Conservation (phyloP, 1,140 invertebrate genomes). For the Saccostrea echinata region DNA sequence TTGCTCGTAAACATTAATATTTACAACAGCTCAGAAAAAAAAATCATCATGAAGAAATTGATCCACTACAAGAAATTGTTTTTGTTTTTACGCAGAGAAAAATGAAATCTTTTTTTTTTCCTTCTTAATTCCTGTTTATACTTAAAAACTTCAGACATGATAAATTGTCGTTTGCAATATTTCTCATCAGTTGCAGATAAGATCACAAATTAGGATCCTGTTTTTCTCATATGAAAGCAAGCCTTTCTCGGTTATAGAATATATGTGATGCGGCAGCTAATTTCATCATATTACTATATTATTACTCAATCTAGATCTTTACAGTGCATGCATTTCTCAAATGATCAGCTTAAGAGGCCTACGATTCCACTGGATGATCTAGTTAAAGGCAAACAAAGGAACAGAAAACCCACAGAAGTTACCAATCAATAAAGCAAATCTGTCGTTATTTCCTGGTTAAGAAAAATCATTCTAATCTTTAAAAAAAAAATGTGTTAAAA, state of each 20-base stretch:
- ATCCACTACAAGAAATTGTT: not conserved
- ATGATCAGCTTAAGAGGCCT: slow-evolving; percentile 15
- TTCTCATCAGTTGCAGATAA: not conserved
- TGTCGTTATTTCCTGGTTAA: not conserved
- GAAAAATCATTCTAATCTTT: not conserved
- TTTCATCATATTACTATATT: slow-evolving; percentile 8
- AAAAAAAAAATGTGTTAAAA: not conserved
- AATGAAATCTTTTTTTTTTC: not conserved
- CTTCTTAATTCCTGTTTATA: too few relatives aligned
- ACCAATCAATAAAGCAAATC: slow-evolving; percentile 26
- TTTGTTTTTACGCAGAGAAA: too few relatives aligned
- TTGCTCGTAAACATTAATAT: not conserved
- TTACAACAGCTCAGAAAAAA: not conserved
- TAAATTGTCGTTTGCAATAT: not conserved
- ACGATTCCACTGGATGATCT: slow-evolving; percentile 20
- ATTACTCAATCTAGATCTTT: slow-evolving; percentile 23
- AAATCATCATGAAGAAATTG: not conserved
- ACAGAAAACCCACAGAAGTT: not conserved
- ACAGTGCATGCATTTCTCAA: not conserved
- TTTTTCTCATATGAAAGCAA: not conserved
- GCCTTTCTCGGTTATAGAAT: not conserved
- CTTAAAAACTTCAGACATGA: too few relatives aligned
- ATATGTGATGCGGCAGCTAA: slow-evolving; percentile 8
- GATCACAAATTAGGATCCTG: not conserved
- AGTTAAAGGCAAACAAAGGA: slow-evolving; percentile 23